Percentiles rank a stretch among this genome's conserved stretches.
These are phyloP conservation scores for Probosciger aterrimus DNA, from an alignment of 2,113 vertebrate species.

Conservation along the genomic window DNA sequence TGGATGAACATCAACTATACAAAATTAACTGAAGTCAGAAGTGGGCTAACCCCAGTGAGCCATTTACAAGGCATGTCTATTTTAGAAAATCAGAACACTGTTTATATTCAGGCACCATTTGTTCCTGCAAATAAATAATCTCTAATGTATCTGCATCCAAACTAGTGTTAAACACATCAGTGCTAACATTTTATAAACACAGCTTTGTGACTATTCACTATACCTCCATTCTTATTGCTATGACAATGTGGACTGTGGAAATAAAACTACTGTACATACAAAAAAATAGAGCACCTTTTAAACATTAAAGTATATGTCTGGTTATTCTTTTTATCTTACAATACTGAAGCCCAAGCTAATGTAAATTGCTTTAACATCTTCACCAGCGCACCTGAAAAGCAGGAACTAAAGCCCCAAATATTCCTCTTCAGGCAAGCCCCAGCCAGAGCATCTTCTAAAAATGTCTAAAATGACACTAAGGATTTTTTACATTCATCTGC, in stretches of 20 bases:
- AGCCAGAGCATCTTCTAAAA: constrained; percentile 50
- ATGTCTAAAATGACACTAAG: constrained; percentile 71
- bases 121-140: constrained; percentile 88
- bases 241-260: constrained; percentile 86
- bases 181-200: constrained; percentile 76
- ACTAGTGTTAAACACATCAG: constrained; percentile 79
- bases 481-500: constrained; percentile 84
- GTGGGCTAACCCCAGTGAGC: constrained; percentile 76
- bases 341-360: constrained; percentile 71
- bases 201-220: constrained; percentile 77
- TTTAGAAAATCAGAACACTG: constrained; percentile 81
- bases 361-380: constrained; percentile 63
- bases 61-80: constrained; percentile 86
- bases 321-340: constrained; percentile 78
- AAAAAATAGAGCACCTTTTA: constrained; percentile 89
- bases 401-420: constrained; percentile 34
- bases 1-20: constrained; percentile 76
- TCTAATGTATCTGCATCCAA: constrained; percentile 78
- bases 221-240: constrained; percentile 92
- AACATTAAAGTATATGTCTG: constrained; percentile 83
- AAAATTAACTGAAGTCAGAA: constrained; percentile 60
- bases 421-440: constrained; percentile 54
- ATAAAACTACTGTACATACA: constrained; percentile 86
- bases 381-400: constrained; percentile 55
- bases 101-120: constrained; percentile 90